Conservation (phyloP, 1,140 invertebrate genomes). For the Procambarus virginalis region DNA sequence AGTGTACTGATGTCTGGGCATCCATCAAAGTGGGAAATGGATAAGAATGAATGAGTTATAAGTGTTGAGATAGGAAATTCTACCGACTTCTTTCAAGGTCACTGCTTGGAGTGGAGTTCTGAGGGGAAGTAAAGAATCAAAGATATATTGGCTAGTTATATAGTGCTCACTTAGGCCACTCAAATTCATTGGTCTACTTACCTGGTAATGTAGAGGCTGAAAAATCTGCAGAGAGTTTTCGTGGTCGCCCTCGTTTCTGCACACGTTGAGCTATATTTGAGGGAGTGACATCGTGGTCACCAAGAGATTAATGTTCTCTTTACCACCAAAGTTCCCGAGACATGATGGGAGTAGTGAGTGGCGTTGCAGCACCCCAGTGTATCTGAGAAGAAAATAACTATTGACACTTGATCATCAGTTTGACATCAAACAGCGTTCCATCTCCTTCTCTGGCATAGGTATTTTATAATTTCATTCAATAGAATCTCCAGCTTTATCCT, state of each 20-base stretch:
- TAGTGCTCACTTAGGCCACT: not conserved
- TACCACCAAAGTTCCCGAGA: conserved; percentile 20
- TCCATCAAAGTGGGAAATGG: too few relatives aligned
- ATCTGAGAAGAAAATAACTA: conserved; percentile 10
- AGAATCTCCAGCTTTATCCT: too few relatives aligned
- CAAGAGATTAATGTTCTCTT: conserved; percentile 36
- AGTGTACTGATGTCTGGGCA: too few relatives aligned
- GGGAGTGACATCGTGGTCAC: conserved; percentile 52
- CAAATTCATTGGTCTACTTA: not conserved
- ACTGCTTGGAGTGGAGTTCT: too few relatives aligned
- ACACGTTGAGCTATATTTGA: conserved; percentile 32
- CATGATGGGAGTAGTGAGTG: conserved; percentile 40
- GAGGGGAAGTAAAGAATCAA: too few relatives aligned
- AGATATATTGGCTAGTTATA: too few relatives aligned
- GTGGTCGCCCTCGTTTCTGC: conserved; percentile 52
- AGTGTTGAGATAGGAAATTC: too few relatives aligned
- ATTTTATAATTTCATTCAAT: too few relatives aligned
- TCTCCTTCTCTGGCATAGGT: too few relatives aligned
- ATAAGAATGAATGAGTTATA: too few relatives aligned
- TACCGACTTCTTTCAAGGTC: too few relatives aligned
- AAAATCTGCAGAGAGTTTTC: conserved; percentile 52
- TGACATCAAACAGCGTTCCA: not conserved
- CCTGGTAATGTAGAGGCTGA: conserved; percentile 45
- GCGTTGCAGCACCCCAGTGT: conserved; percentile 24
- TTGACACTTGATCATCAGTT: not conserved